These are phyloP conservation scores for Phaetusa simplex DNA, from an alignment of 2,113 vertebrate species.

Conservation along the genomic window DNA sequence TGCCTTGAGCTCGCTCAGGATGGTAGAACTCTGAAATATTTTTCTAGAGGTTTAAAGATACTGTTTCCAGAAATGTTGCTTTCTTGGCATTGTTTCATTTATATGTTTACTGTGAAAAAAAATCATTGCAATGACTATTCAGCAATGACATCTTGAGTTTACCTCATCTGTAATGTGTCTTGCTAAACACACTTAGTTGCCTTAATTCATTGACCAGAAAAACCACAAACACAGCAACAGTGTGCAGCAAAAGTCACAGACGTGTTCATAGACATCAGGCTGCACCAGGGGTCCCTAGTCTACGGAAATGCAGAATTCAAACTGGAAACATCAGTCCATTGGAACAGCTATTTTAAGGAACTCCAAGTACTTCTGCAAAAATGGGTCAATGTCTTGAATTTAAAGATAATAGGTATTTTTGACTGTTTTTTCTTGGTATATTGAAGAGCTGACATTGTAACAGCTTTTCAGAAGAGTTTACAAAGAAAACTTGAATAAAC, in stretches of 20 bases:
- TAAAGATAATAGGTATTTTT: neutral
- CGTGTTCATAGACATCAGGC: neutral
- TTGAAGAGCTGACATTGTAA: neutral
- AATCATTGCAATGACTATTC: neutral
- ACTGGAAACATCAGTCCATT: neutral
- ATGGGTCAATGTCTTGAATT: neutral
- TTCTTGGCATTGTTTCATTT: neutral
- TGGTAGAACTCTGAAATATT: neutral
- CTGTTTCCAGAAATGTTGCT: neutral
- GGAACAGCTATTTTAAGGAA: neutral
- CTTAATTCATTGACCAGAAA: neutral
- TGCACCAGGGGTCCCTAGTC: neutral
- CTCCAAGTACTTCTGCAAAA: neutral
- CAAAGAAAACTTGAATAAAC: neutral
- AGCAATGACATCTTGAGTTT: neutral
- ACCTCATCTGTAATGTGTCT: neutral
- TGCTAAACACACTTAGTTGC: neutral
- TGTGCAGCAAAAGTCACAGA: neutral
- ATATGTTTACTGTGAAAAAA: neutral
- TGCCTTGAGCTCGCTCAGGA: neutral
- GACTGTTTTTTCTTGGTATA: neutral
- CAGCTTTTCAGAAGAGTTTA: neutral
- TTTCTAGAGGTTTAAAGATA: neutral
- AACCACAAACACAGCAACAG: neutral
- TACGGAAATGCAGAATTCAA: neutral